Percentiles rank a stretch among this genome's conserved stretches.
These are phyloP conservation scores for Echinometra lucunter DNA, from an alignment of 53 echinoderm and acorn worm genomes.

Conservation along the genomic window DNA sequence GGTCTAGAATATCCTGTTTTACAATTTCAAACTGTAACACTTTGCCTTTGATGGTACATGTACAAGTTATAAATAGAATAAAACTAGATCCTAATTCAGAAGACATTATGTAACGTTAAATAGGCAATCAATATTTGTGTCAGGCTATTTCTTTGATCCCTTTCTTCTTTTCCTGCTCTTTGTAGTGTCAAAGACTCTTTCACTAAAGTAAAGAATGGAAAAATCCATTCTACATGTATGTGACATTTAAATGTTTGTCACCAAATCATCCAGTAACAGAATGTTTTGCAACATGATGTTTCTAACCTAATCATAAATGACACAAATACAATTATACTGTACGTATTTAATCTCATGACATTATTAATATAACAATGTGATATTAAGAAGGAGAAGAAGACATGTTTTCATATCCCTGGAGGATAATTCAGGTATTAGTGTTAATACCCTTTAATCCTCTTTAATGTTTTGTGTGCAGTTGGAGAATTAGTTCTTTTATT, in stretches of 20 bases:
- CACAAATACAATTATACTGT: not conserved
- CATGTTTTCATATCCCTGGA: not conserved
- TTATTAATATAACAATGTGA: not conserved
- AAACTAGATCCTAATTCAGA: not conserved
- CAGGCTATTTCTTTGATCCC: not conserved
- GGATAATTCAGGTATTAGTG: not conserved
- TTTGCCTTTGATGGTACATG: not conserved
- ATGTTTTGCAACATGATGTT: not conserved
- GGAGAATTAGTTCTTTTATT: not conserved
- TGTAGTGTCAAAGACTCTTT: not conserved
- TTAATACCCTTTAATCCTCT: not conserved
- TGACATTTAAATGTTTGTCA: not conserved
- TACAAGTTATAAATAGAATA: not conserved
- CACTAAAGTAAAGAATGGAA: not conserved
- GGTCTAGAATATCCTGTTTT: not conserved
- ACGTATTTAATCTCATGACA: not conserved
- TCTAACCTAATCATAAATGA: not conserved
- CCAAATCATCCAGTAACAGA: not conserved
- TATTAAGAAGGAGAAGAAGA: not conserved
- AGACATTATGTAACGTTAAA: slow-evolving; percentile 2
- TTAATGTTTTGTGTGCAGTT: not conserved
- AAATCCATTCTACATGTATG: not conserved
- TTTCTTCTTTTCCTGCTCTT: not conserved
- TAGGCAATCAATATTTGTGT: not conserved
- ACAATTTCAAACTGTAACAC: not conserved